Conservation (phyloP, 2,888 invertebrate genomes). For the Scaptomyza tumidula region DNA sequence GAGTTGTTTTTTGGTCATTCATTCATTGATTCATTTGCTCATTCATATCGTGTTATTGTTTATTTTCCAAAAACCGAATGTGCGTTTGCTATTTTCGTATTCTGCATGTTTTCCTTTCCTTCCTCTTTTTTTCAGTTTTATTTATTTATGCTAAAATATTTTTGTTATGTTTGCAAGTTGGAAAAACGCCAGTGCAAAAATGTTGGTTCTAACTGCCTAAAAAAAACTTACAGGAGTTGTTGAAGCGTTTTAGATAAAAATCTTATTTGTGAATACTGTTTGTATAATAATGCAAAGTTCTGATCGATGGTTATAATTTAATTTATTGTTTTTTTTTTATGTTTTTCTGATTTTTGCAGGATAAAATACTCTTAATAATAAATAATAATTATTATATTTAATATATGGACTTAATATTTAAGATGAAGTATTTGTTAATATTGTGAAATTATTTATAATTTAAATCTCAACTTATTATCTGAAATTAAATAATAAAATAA, state of each 20-base stretch:
- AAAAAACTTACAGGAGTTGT: background rate
- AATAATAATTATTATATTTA: too few relatives aligned
- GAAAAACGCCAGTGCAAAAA: constrained; percentile 45
- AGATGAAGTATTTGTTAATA: too few relatives aligned
- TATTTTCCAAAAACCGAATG: constrained; percentile 62
- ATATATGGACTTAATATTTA: too few relatives aligned
- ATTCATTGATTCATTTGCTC: constrained; percentile 69
- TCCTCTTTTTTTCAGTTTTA: constrained; percentile 35
- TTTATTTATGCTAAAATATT: constrained; percentile 70
- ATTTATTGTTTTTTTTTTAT: background rate
- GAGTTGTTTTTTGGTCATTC: constrained; percentile 41
- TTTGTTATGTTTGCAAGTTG: constrained; percentile 52
- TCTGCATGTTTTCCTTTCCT: constrained; percentile 7
- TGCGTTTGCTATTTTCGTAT: constrained; percentile 32
- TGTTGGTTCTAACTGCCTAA: constrained; percentile 26
- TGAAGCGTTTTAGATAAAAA: too few relatives aligned
- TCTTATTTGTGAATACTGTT: too few relatives aligned
- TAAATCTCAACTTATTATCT: too few relatives aligned
- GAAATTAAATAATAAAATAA: too few relatives aligned
- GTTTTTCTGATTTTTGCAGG: background rate
- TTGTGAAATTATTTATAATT: too few relatives aligned
- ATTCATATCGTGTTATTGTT: constrained; percentile 73
- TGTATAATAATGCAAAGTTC: too few relatives aligned
- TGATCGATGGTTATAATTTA: background rate
- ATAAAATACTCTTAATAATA: background rate